These are phyloP conservation scores for Orius insidiosus DNA, from an alignment of 1,140 invertebrate species.

Conservation along the genomic window DNA sequence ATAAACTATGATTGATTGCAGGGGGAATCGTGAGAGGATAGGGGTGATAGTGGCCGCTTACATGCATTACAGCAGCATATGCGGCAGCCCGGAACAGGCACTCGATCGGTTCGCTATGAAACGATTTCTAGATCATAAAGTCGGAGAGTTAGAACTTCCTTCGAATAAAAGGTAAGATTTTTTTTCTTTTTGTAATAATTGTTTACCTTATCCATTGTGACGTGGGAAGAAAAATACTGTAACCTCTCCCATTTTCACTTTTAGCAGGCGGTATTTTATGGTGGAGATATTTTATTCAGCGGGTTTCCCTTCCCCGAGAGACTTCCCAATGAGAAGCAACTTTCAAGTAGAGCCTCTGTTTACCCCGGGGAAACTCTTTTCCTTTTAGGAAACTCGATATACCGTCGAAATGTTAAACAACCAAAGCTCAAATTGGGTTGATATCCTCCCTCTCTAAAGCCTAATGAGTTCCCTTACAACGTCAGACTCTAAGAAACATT, in stretches of 20 bases:
- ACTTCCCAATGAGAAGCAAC: too few relatives aligned
- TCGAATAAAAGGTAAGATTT: slow-evolving; percentile 63
- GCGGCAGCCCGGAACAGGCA: slow-evolving; percentile 72
- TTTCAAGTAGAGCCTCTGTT: too few relatives aligned
- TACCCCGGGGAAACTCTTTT: too few relatives aligned
- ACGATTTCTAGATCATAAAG: slow-evolving; percentile 72
- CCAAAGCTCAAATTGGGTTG: too few relatives aligned
- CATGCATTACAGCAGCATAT: slow-evolving; percentile 87
- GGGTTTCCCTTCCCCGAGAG: too few relatives aligned
- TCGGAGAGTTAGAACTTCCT: slow-evolving; percentile 61
- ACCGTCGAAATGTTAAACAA: too few relatives aligned
- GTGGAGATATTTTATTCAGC: too few relatives aligned
- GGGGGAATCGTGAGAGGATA: slow-evolving; percentile 55
- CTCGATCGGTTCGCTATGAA: slow-evolving; percentile 84
- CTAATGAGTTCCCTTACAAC: too few relatives aligned
- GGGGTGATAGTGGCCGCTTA: slow-evolving; percentile 79
- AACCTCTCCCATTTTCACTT: slow-evolving; percentile 3
- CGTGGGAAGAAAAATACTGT: too few relatives aligned
- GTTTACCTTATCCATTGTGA: background rate
- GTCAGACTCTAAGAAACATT: too few relatives aligned
- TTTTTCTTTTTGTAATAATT: slow-evolving; percentile 4
- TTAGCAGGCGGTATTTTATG: background rate
- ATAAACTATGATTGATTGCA: slow-evolving; percentile 22
- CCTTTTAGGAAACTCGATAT: too few relatives aligned
- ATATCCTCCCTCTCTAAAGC: too few relatives aligned